These are phyloP conservation scores for Pinctada fucata DNA, from an alignment of 2,888 invertebrate species.

Conservation along the genomic window DNA sequence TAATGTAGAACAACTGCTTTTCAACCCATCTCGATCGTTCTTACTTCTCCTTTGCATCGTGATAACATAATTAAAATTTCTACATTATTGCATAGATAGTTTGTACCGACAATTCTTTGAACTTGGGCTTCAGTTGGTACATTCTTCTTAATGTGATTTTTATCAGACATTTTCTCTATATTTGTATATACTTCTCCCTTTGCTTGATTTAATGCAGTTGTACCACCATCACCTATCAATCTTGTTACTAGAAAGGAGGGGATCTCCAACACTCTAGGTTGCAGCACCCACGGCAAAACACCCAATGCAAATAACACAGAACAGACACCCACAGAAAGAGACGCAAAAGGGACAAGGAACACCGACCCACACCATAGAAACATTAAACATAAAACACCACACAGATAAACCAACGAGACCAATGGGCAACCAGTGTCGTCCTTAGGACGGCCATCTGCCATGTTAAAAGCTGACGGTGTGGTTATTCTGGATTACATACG, in stretches of 20 bases:
- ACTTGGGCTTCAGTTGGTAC: slow-evolving; percentile 12
- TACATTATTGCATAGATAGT: slow-evolving; percentile 21
- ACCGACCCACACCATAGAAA: too few species aligned
- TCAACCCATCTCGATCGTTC: slow-evolving; percentile 2
- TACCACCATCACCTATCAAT: slow-evolving; percentile 30
- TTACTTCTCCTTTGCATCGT: slow-evolving; percentile 9
- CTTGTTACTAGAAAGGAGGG: background rate
- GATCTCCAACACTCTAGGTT: too few species aligned
- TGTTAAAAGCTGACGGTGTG: too few species aligned
- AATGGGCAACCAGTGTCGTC: too few species aligned
- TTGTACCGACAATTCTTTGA: slow-evolving; percentile 14
- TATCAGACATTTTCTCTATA: slow-evolving; percentile 24
- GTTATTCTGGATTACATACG: too few species aligned
- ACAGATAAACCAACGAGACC: too few species aligned
- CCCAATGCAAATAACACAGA: too few species aligned
- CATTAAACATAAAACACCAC: too few species aligned
- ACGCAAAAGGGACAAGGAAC: too few species aligned
- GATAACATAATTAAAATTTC: slow-evolving; percentile 14
- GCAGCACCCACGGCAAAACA: too few species aligned
- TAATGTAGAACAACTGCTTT: slow-evolving; percentile 12
- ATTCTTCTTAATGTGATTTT: slow-evolving; percentile 30
- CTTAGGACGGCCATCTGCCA: too few species aligned
- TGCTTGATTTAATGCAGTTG: slow-evolving; percentile 2
- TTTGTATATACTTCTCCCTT: background rate
- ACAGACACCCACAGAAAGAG: too few species aligned